Base-by-base conservation (phyloP, 1,140 invertebrate species). In the Drosophila baimaii region DNA sequence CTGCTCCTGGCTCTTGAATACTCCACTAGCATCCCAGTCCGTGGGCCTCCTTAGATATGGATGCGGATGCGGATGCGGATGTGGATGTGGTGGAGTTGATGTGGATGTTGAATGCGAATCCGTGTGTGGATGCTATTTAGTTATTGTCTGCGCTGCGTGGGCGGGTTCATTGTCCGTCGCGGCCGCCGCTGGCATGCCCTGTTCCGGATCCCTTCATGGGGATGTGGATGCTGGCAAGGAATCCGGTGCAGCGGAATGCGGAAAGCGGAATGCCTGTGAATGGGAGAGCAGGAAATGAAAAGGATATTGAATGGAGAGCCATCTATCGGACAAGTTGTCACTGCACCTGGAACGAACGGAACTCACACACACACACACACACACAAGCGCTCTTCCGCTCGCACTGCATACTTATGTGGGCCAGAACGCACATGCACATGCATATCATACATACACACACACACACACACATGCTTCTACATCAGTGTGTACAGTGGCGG, bases 141-240 rank as follows among this genome's bases (percentile, higher is more conserved):
- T 56, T 78, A 74, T 57, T 82, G 25, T 43, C 21, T 39, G 37
- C 35, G 35, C 35, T 62, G 39, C 43, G 43, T 56, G 35, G 21
- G 59, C 52, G 52, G 47, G 61, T 84, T 85, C 81, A 85, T 86
- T 81, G 81, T 58, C 43, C 71, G 43, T 33, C 41, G 25, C 9
- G 9, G 46, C 33, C 27, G 59, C 49, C 54, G 72, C 33, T 44
- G 12, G 39, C 39, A 39, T 35, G 39, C 55, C 25, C 47, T 17
- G 10, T 27, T 17, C 10, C 25, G 25, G 29, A 37, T 55, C 57
- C 5, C 63, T 46, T 71, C 63, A 63, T 47, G 46, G 61, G 31
- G 27, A 33, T 10, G 51, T 29, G 29, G 19, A 27, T 39, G 17
- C 31, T 29, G n/a, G 10, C 10, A 25, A 13, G 27, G 27, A 19